Evolutionary conservation across 2,888 invertebrate species (phyloP).

Genomic region (Geophilus truncorum): DNA sequence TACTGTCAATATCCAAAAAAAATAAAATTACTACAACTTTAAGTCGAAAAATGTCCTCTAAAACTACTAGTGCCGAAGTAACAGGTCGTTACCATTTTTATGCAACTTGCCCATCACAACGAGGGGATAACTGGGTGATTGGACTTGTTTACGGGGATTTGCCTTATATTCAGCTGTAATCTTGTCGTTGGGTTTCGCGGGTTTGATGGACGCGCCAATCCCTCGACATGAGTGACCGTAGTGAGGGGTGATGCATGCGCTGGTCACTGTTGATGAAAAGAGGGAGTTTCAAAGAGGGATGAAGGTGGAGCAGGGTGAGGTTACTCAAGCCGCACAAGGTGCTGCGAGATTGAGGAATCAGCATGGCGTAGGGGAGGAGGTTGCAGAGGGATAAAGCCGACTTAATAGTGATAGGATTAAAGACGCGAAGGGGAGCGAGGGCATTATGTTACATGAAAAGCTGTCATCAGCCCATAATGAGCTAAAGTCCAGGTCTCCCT

Average conservation of each 20-base stretch:
- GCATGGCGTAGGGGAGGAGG: slow-evolving; percentile 28
- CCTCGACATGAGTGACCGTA: background rate
- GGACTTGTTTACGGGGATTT: slow-evolving; percentile 18
- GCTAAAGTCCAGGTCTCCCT: slow-evolving; percentile 32
- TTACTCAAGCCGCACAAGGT: slow-evolving; percentile 9
- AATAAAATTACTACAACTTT: too few relatives aligned
- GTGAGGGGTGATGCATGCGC: background rate
- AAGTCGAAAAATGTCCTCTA: background rate
- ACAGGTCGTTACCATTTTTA: too few relatives aligned
- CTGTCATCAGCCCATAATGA: slow-evolving; percentile 35
- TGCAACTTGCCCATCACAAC: too few relatives aligned
- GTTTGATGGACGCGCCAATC: slow-evolving; percentile 28
- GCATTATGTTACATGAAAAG: slow-evolving; percentile 35
- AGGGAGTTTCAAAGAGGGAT: background rate
- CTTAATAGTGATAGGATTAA: slow-evolving; percentile 34
- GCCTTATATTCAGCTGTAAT: background rate
- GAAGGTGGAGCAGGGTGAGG: background rate
- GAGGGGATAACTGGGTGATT: background rate
- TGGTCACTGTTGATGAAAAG: slow-evolving; percentile 22
- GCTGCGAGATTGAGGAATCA: slow-evolving; percentile 33
- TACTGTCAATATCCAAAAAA: too few relatives aligned
- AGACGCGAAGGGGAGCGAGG: slow-evolving; percentile 30
- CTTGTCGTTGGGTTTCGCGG: background rate
- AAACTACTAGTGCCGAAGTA: too few relatives aligned
- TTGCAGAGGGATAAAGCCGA: slow-evolving; percentile 31